Base-by-base conservation (phyloP, 2,888 invertebrate genomes). In the Polyploca ridens region DNA sequence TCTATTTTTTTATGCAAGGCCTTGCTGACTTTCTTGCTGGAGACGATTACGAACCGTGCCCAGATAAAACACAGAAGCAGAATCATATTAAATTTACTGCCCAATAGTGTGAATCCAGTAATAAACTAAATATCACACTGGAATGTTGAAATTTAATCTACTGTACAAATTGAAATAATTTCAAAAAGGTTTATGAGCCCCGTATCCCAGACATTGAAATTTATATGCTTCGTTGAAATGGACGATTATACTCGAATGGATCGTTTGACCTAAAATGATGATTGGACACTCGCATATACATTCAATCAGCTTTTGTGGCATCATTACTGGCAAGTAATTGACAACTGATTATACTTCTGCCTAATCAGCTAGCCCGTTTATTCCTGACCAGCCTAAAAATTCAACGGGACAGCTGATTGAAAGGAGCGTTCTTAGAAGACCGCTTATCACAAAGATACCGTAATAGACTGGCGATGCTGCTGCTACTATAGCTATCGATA, bases 111-210 rank as follows among this genome's bases (percentile, higher is more conserved):
- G 10, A 54, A 19, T 10, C 3, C 16, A 54, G 11, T 2, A 41
- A 41, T 13, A 19, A 19, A 54, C 54, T 10, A 61, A 54, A 54
- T 54, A 59, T 57, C n/a, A 33, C 46, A 16, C n/a, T 41, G 13
- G 33, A 61, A 58, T 58, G 63, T 65, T 66, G 62, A 64, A 67
- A 69, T 60, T 63, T 64, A 66, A 67, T 67, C 65, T 64, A 62
- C 44, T 65, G 54, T 58, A 64, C 67, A 67, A 64, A 66, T 63
- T 69, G 71, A 69, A 69, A 68, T 65, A 69, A 70, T 71, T 68
- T 69, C 64, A 60, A 59, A 67, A 63, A 65, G 68, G 59, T 57
- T 63, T 61, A 59, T 57, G 49, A 58, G 63, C 63, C 68, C 64
- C 59, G 41, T 44, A 63, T 60, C 64, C 62, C 64, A 54, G 64